phyloP scores from a whole-genome alignment of 2,888 invertebrate genomes.

The Caradrina clavipalpis region DNA sequence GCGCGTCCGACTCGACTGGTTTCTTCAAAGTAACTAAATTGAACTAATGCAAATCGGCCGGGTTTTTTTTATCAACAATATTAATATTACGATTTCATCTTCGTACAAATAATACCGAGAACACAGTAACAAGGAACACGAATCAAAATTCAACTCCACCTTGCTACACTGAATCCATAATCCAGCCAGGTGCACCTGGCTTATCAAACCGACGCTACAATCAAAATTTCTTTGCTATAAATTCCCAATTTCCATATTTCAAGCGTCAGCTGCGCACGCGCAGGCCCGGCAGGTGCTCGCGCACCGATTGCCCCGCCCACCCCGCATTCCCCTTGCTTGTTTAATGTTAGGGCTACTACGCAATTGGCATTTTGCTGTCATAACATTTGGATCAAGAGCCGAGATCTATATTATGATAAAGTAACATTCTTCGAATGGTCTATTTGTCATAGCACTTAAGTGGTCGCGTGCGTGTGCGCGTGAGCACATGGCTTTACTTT shows the following conservation, averaged over 20 bases:
- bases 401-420: slow-evolving; percentile 8
- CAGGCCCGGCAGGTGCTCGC: slow-evolving; percentile 69
- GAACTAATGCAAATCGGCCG: neutral
- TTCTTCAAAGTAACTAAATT: neutral
- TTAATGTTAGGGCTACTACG: slow-evolving; percentile 59
- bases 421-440: slow-evolving; percentile 2
- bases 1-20: no score
- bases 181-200: slow-evolving; percentile 24
- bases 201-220: slow-evolving; percentile 37
- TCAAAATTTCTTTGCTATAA: slow-evolving; percentile 62
- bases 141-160: slow-evolving; percentile 27
- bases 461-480: neutral
- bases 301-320: slow-evolving; percentile 60
- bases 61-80: neutral
- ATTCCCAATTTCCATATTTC: slow-evolving; percentile 71
- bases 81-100: neutral
- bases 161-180: slow-evolving; percentile 10
- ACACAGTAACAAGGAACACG: neutral
- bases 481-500: neutral
- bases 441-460: no score
- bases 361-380: slow-evolving; percentile 31
- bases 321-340: slow-evolving; percentile 44
- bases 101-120: neutral
- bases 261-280: slow-evolving; percentile 73
- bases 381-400: slow-evolving; percentile 6